Evolutionary conservation across 2,888 invertebrate species (phyloP).

Genomic region (Electrophaes corylata): DNA sequence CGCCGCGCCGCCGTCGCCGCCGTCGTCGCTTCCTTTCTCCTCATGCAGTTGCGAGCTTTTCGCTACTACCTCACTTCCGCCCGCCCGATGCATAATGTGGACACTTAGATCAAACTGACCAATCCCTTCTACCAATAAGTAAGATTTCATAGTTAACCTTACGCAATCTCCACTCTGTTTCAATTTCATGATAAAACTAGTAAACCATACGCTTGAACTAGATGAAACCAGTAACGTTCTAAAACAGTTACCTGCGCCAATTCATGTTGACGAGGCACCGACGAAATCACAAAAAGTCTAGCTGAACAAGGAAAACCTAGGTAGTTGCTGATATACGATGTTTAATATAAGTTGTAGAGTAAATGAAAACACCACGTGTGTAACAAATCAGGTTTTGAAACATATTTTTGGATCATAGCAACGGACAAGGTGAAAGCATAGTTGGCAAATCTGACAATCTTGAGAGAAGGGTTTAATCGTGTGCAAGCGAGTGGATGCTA

Average conservation of each 20-base stretch:
- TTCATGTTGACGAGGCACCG: neutral
- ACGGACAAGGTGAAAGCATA: conserved; percentile 12
- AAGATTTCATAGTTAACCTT: neutral
- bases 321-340: neutral
- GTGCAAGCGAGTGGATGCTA: conserved; percentile 67
- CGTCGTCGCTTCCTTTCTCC: conserved; percentile 78
- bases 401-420: neutral
- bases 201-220: too few relatives aligned
- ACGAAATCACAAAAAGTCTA: neutral
- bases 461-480: conserved; percentile 46
- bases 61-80: conserved; percentile 82
- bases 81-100: conserved; percentile 68
- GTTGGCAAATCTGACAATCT: conserved; percentile 15
- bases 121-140: neutral
- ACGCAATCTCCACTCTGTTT: too few relatives aligned
- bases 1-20: conserved; percentile 77
- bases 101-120: conserved; percentile 70
- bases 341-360: neutral
- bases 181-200: neutral
- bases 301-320: neutral
- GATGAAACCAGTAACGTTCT: neutral
- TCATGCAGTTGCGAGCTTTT: conserved; percentile 83
- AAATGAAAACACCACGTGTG: conserved; percentile 3
- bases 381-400: conserved; percentile 2
- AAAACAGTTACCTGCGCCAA: neutral